These are phyloP conservation scores for Bubo scandiacus DNA, from an alignment of 2,113 vertebrate genomes.

Conservation along the genomic window DNA sequence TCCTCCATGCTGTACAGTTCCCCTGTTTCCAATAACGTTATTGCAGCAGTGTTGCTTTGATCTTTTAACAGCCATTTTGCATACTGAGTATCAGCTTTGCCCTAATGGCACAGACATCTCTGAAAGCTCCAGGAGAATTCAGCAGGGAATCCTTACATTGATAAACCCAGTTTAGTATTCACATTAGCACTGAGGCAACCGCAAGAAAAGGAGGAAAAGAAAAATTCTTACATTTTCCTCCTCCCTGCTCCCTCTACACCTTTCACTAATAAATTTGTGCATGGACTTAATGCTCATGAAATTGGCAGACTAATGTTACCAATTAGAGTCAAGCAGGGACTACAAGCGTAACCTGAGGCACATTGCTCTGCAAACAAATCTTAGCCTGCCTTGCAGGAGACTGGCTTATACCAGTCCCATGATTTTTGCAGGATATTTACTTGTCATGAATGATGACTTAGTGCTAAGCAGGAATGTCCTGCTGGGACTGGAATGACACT, in stretches of 20 bases:
- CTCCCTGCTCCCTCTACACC: slow-evolving; percentile 9
- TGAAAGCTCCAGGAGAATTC: slow-evolving; percentile 58
- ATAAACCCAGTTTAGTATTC: slow-evolving; percentile 53
- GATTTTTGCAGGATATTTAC: slow-evolving; percentile 32
- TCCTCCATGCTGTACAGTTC: slow-evolving; percentile 23
- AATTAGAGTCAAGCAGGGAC: slow-evolving; percentile 57
- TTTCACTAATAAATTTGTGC: slow-evolving; percentile 44
- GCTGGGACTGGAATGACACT: neutral
- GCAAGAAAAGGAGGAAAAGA: slow-evolving; percentile 1
- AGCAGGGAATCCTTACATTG: slow-evolving; percentile 50
- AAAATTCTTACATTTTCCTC: slow-evolving; percentile 30
- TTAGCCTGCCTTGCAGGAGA: slow-evolving; percentile 19
- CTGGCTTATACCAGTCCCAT: neutral
- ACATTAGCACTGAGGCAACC: slow-evolving; percentile 17
- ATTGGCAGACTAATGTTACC: slow-evolving; percentile 50
- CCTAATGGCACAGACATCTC: slow-evolving; percentile 59
- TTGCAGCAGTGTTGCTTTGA: slow-evolving; percentile 62
- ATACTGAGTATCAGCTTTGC: slow-evolving; percentile 56
- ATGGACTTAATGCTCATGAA: slow-evolving; percentile 39
- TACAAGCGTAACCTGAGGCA: slow-evolving; percentile 18
- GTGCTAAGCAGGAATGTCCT: neutral
- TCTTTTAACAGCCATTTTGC: slow-evolving; percentile 69
- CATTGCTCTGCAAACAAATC: slow-evolving; percentile 41
- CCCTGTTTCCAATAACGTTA: slow-evolving; percentile 23
- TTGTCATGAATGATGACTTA: neutral